Evolutionary conservation across 2,797 vertebrate genomes (phyloP).

Genomic region (Anas georgica): DNA sequence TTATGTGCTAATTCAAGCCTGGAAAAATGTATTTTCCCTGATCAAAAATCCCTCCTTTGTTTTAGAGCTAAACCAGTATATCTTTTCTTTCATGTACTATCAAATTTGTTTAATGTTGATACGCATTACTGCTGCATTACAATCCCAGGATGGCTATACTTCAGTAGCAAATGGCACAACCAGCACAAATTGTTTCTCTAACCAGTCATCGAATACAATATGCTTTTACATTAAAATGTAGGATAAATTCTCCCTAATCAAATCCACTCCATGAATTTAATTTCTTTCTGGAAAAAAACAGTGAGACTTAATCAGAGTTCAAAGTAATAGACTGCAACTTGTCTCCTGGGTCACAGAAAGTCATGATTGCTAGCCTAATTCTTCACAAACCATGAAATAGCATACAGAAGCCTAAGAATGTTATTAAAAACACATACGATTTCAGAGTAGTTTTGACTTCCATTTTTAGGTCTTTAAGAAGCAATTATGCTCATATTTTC

Average conservation of each 20-base stretch:
- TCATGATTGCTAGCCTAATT: background rate
- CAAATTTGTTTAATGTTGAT: background rate
- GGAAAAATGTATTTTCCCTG: background rate
- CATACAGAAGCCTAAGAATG: background rate
- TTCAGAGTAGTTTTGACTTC: background rate
- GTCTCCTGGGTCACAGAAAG: background rate
- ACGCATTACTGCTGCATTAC: background rate
- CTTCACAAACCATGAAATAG: background rate
- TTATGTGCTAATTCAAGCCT: background rate
- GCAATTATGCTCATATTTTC: background rate
- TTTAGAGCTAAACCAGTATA: background rate
- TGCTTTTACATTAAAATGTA: background rate
- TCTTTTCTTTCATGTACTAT: background rate
- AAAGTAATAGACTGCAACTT: background rate
- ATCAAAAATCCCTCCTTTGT: background rate
- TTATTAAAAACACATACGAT: background rate
- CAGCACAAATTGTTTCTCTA: background rate
- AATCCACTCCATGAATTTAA: background rate
- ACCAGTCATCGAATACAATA: background rate
- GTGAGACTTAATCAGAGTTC: background rate
- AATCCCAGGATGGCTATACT: background rate
- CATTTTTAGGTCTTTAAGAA: background rate
- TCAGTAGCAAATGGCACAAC: slow-evolving; percentile 3
- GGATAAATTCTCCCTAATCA: background rate
- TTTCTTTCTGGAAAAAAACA: background rate